Evolutionary conservation across 2,797 vertebrate genomes (phyloP), one percentile per base, ranked within the genome.

Genomic region (Todus mexicanus): DNA sequence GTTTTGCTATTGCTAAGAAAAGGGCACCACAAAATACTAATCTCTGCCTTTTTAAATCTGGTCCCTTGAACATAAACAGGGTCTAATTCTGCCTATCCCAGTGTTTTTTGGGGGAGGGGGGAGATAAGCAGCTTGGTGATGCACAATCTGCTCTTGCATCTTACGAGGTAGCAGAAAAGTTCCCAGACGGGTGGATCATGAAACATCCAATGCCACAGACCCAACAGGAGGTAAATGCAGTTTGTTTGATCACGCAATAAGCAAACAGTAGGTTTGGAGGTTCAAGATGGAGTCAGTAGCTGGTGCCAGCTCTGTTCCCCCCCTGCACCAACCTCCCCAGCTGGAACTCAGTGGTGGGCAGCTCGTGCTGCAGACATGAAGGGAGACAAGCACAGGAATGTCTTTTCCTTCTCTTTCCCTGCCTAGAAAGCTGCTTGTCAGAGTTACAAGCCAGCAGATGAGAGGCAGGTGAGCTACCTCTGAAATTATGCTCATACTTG

Each of bases 281-380:
- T 23, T 76, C 29, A 63, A 66, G 33, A 66, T n/a, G 37, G 7
- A 26, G 17, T 35, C 12, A 66, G 48, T n/a, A 75, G 7, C 25
- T 51, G 15, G 15, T 51, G n/a, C 50, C 33, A 75, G 25, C 17
- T 33, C 5, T 42, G 22, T 17, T 68, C 0, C 3, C 14, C 18
- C 4, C 7, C 3, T 1, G 3, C 5, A 1, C 3, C 21, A 63
- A 4, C 7, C 9, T 71, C 22, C 7, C 6, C n/a, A 72, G 29
- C 4, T 3, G 1, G 57, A 65, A 16, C 15, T 71, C 29, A 27
- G 29, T 5, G 1, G 38, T 20, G 12, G 27, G 45, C 35, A 86
- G 25, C 23, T 72, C 25, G 37, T 86, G 20, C 18, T 76, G 74
- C 20, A 64, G 43, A 12, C 1, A 0, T 11, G 9, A 54, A 87